Evolutionary conservation across 1,140 invertebrate genomes (phyloP), one percentile per base, ranked within the genome.

Genomic region (Meloidogyne hapla): DNA sequence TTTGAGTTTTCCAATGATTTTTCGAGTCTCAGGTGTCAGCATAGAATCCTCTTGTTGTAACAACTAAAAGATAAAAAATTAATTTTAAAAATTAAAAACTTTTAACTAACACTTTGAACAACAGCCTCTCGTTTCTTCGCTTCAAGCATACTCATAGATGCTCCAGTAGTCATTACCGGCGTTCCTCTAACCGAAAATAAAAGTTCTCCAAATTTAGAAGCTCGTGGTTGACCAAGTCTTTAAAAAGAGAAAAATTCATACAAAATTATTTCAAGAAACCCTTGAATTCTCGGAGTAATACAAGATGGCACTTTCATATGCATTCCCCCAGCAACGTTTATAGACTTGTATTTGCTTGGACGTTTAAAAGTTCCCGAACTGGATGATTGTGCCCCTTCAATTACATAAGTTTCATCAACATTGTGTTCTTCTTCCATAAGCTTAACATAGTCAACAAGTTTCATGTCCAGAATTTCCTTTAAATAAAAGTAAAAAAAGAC

Each of bases 281-380:
- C n/a, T n/a, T 70, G 23, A 70, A 70, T 38, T 70, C 61, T 38
- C 18, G 69, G 69, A 8, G 69, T 70, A 33, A 70, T 70, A n/a
- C 40, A 70, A 9, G 69, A 15, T 1, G 69, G 69, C 6, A 70
- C 38, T 70, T 33, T 45, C 25, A 69, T 69, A 25, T 42, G 45
- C 33, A 48, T 25, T 8, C 69, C 40, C 5, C 25, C 15, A 15
- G 69, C 45, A 6, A 25, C 25, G 8, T 15, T 48, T 61, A 69
- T 3, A 12, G 67, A 45, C 25, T 69, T 69, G 28, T 42, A 70
- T 28, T 15, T 45, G 3, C 25, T 12, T 6, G 69, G 69, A 18
- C 28, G 69, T 6, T 61, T 70, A 28, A 70, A 70, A 21, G 23
- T 12, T 2, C 15, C 13, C 5, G 68, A 15, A 69, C n/a, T 25